Percentiles rank a stretch among this genome's conserved stretches.
These are phyloP conservation scores for Mungos mungo DNA, from an alignment of 2,113 vertebrate genomes.

Conservation along the genomic window DNA sequence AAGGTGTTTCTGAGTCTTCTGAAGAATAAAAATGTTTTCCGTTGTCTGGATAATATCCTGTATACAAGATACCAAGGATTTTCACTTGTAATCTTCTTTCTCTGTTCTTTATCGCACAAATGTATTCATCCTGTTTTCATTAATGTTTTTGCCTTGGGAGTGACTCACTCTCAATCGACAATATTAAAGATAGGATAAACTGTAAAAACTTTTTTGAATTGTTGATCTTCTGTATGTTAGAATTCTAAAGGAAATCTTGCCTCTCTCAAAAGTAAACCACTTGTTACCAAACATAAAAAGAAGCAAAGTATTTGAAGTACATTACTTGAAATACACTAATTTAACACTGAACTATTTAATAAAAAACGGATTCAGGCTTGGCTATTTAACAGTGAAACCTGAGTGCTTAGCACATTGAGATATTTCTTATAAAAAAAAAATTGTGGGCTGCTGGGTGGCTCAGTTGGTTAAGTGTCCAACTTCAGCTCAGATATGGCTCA, in stretches of 20 bases:
- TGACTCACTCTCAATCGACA: conserved; percentile 9
- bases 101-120: conserved; percentile 19
- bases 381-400: neutral
- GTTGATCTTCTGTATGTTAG: neutral
- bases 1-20: neutral
- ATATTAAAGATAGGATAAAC: conserved; percentile 34
- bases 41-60: neutral
- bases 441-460: no score
- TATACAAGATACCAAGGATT: neutral
- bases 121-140: neutral
- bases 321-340: neutral
- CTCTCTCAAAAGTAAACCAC: neutral
- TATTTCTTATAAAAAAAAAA: conserved; percentile 26
- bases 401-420: neutral
- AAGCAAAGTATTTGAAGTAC: neutral
- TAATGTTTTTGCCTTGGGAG: neutral
- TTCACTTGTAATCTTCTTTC: neutral
- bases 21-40: conserved; percentile 36
- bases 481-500: no score
- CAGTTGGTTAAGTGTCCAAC: no score
- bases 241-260: conserved; percentile 20
- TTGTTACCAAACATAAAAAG: conserved; percentile 38
- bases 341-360: conserved; percentile 6
- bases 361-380: neutral
- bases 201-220: conserved; percentile 18